phyloP scores from a whole-genome alignment of 1,140 invertebrate species.

The Druon quercuslanigerum region DNA sequence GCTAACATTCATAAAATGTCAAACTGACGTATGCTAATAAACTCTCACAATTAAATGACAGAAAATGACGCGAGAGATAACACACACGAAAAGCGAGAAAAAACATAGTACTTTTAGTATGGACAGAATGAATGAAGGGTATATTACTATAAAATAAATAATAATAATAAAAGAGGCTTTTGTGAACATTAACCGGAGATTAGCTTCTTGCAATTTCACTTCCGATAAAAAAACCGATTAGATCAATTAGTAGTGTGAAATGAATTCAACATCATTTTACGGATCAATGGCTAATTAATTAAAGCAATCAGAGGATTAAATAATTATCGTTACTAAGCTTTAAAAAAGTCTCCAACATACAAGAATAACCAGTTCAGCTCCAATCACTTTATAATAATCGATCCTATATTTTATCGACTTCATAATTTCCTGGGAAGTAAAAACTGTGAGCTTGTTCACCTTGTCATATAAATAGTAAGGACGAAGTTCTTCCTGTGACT shows the following conservation, averaged over 20 bases:
- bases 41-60: too few species aligned
- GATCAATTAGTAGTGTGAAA: slow-evolving; percentile 17
- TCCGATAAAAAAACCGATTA: neutral
- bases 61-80: too few species aligned
- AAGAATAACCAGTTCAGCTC: slow-evolving; percentile 14
- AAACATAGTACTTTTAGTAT: too few species aligned
- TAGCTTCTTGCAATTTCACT: neutral
- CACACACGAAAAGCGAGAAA: too few species aligned
- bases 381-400: neutral
- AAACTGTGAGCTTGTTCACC: neutral
- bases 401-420: neutral
- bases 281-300: slow-evolving; percentile 28
- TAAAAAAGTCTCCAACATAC: neutral
- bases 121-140: too few species aligned
- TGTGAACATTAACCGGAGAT: too few species aligned
- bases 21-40: too few species aligned
- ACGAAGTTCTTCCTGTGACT: too few species aligned
- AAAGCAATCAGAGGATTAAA: slow-evolving; percentile 6
- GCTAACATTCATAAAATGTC: too few species aligned
- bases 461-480: neutral
- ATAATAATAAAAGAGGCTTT: too few species aligned
- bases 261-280: slow-evolving; percentile 5
- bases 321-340: slow-evolving; percentile 4
- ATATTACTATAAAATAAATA: too few species aligned
- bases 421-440: neutral